Evolutionary conservation across 2,797 vertebrate genomes (phyloP).

Genomic region (Lindbergichthys nudifrons): DNA sequence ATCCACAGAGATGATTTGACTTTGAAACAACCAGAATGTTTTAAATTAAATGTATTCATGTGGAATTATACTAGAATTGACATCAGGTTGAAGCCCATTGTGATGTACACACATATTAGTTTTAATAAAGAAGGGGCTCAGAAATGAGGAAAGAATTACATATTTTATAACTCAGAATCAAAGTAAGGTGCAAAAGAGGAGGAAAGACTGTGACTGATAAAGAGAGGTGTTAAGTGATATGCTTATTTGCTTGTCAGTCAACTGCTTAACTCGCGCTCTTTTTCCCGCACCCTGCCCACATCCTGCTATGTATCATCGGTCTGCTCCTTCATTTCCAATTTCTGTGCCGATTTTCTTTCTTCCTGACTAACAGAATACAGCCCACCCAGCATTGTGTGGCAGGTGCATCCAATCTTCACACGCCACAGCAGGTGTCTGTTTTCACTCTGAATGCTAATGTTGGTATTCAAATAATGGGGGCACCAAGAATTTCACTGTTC

Average conservation of each 20-base stretch:
- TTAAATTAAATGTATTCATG: not conserved
- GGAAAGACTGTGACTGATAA: constrained; percentile 24
- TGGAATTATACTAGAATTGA: not conserved
- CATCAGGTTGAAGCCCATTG: not conserved
- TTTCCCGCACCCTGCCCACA: constrained; percentile 37
- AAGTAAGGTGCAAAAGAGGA: constrained; percentile 39
- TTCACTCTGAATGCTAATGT: constrained; percentile 70
- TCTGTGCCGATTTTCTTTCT: constrained; percentile 24
- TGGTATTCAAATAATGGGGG: constrained; percentile 49
- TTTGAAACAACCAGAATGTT: not conserved
- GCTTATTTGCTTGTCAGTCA: constrained; percentile 74
- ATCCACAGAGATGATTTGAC: not conserved
- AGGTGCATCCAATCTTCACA: constrained; percentile 54
- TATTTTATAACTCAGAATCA: constrained; percentile 31
- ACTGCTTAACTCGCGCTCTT: constrained; percentile 12
- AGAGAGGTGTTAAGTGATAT: constrained; percentile 60
- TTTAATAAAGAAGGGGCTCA: not conserved
- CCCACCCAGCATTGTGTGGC: constrained; percentile 32
- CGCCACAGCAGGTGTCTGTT: constrained; percentile 67
- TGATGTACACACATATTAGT: constrained; percentile 1
- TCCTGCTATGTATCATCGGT: constrained; percentile 44
- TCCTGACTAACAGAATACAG: constrained; percentile 33
- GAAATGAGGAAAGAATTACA: not conserved
- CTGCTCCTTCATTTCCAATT: constrained; percentile 49
- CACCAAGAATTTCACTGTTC: constrained; percentile 28